A percentile compares a stretch with the other conserved stretches of the same genome.
Evolutionary conservation across 2,113 vertebrate species (phyloP).

Genomic region (Sander lucioperca): DNA sequence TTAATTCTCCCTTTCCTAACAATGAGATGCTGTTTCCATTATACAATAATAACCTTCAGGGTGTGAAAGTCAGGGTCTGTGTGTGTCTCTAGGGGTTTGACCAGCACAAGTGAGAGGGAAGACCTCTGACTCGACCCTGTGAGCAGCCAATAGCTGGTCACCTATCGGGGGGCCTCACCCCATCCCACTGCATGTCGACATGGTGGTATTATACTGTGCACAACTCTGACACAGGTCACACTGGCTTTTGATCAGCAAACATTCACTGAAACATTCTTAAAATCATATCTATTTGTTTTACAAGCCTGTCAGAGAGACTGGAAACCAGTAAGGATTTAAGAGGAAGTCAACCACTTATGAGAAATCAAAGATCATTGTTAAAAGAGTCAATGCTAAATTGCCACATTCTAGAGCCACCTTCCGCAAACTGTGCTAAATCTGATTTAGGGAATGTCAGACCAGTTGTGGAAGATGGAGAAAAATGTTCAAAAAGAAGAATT

Average conservation of each 20-base stretch:
- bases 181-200: constrained; percentile 18
- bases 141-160: constrained; percentile 21
- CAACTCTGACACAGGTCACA: constrained; percentile 8
- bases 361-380: not conserved
- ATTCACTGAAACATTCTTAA: constrained; percentile 1
- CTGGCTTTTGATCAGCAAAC: constrained; percentile 22
- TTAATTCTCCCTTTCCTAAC: constrained; percentile 42
- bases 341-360: not conserved
- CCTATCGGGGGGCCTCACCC: constrained; percentile 43
- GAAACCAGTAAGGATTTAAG: not conserved
- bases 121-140: constrained; percentile 50
- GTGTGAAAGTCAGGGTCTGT: constrained; percentile 60
- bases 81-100: constrained; percentile 33
- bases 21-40: constrained; percentile 46
- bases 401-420: not conserved
- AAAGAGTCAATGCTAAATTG: not conserved
- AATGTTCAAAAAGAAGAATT: not conserved
- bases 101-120: constrained; percentile 7
- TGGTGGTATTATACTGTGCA: constrained; percentile 6
- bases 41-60: constrained; percentile 52
- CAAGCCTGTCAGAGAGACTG: not conserved
- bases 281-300: not conserved
- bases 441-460: not conserved
- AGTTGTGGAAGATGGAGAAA: not conserved
- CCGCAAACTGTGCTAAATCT: not conserved